These are phyloP conservation scores for Cotesia typhae DNA, from an alignment of 1,140 invertebrate species.

Conservation along the genomic window DNA sequence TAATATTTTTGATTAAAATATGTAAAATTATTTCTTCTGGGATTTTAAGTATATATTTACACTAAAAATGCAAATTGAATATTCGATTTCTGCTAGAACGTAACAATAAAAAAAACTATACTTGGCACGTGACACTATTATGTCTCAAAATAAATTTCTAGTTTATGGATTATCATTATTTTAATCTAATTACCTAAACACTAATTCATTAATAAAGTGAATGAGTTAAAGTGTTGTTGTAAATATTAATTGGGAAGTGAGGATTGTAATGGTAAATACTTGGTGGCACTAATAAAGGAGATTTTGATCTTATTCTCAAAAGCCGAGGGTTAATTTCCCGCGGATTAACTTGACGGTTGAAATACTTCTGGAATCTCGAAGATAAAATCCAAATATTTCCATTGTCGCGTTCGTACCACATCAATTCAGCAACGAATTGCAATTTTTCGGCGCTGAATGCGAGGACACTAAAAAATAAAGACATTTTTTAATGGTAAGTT, in stretches of 20 bases:
- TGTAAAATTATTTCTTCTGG: no score
- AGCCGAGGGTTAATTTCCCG: constrained; percentile 73
- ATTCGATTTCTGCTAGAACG: no score
- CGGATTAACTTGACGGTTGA: constrained; percentile 69
- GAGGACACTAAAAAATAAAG: constrained; percentile 67
- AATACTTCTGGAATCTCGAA: constrained; percentile 81
- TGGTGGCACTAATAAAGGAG: constrained; percentile 3
- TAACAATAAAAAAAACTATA: constrained; percentile 6
- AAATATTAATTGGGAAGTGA: constrained; percentile 37
- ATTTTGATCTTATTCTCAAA: constrained; percentile 62
- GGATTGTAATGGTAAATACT: constrained; percentile 30
- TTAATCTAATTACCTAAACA: background rate
- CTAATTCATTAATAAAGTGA: no score
- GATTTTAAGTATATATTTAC: no score
- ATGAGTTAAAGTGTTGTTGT: constrained; percentile 45
- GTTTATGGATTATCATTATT: background rate
- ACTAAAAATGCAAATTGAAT: no score
- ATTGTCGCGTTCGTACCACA: constrained; percentile 71
- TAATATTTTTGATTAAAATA: constrained; percentile 17
- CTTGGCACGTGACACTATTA: no score
- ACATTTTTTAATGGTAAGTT: constrained; percentile 23
- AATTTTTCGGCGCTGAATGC: constrained; percentile 74
- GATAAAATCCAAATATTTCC: constrained; percentile 75
- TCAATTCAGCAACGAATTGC: constrained; percentile 79
- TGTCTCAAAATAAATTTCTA: no score